These are phyloP conservation scores for Aurelia aurita DNA, from an alignment of 30 jellyfish, hydroid and myxozoan species.

Conservation along the genomic window DNA sequence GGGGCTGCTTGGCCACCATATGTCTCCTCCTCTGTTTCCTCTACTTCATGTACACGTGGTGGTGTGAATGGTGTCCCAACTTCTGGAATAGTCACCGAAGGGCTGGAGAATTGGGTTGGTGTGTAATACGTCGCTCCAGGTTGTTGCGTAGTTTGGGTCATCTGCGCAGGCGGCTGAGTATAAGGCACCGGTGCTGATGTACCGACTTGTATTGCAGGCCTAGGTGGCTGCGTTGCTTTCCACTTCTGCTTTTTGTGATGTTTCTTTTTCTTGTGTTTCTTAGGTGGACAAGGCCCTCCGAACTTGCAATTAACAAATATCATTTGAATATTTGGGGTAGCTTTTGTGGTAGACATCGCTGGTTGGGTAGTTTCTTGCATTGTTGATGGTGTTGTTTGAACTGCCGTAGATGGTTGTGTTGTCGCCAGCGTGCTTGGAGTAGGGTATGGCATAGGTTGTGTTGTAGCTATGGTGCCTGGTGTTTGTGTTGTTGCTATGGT, in stretches of 20 bases:
- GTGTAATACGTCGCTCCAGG: conserved; percentile 9
- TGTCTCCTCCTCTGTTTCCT: conserved; percentile 51
- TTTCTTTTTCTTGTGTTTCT: conserved; percentile 16
- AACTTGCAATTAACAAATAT: conserved; percentile 59
- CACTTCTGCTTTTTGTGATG: conserved; percentile 17
- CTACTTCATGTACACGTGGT: conserved; percentile 41
- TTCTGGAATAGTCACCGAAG: conserved; percentile 43
- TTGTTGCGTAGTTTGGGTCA: conserved; percentile 19
- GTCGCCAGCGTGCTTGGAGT: conserved; percentile 13
- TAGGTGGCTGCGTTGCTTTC: conserved; percentile 13
- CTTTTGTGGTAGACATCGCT: background rate
- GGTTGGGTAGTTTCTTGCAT: conserved; percentile 11
- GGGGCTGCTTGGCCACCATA: conserved; percentile 34
- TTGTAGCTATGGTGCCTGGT: conserved; percentile 32
- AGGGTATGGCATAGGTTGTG: conserved; percentile 18
- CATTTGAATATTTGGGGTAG: conserved; percentile 45
- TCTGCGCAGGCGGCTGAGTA: background rate
- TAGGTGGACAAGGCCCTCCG: conserved; percentile 62
- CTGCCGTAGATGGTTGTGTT: conserved; percentile 6
- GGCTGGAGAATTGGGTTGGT: conserved; percentile 28
- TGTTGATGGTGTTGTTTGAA: conserved; percentile 8
- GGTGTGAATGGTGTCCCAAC: conserved; percentile 72
- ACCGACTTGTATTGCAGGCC: background rate
- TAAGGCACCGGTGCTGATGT: conserved; percentile 6
- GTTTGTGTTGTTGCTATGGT: conserved; percentile 22